Base-by-base conservation (phyloP, 2,888 invertebrate genomes). In the Melinaea menophilus region DNA sequence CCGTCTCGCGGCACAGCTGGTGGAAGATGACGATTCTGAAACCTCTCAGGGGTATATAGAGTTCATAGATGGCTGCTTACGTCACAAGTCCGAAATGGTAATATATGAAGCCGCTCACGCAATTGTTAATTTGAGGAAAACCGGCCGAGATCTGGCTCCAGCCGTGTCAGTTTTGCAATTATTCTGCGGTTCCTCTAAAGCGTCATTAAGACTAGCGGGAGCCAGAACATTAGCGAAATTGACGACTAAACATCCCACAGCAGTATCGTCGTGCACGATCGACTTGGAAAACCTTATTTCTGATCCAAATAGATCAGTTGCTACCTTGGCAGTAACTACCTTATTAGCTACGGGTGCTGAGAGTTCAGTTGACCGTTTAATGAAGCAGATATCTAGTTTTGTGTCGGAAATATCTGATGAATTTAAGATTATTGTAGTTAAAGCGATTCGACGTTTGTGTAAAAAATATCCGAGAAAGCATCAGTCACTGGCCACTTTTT, bases 371-470 rank as follows among this genome's bases (percentile, higher is more conserved):
- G 99, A 99, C 80, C 93, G 99, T 61, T 90, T 99, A n/a, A 99
- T 99, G 99, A 99, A 99, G 83, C 99, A 99, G 86, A 99, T 99
- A 69, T 96, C 98, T 0, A 95, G 97, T 7, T 99, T 99, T 82
- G 99, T 99, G 55, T 97, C 97, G 0, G 99, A 99, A 88, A 99
- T 99, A 70, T 98, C 98, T 0, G 99, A 99, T 83, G 99, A 99
- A 88, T 99, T 99, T 81, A 99, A 99, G 89, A 97, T 99, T 55
- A 98, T 99, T 0, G 99, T 99, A 0, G 99, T 99, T 0, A 96
- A 98, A 83, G 99, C 96, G 0, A 95, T 96, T 57, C 91, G 96
- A 72, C 95, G 98, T 0, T 88, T 99, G 3, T 98, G 98, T 78
- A 93, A 96, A 55, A 99, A 99, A 81, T 99, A 98, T 82, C 99